Conservation (phyloP, 2,113 vertebrate species). For the western clawed frog (Xenopus tropicalis) region UCB_Xtro_10.0 CM004443.2:159739001-159739500, state of each 20-base stretch:
- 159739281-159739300: no score
- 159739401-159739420: no score
- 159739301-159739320: no score
- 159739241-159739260: not conserved
- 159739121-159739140: conserved; percentile 7
- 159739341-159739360: no score
- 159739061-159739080: conserved; percentile 14
- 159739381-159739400: no score
- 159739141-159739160: conserved; percentile 4
- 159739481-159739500: no score
- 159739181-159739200: conserved; percentile 13
- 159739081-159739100: conserved; percentile 10
- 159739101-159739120: conserved; percentile 9
- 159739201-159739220: not conserved
- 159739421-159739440: no score
- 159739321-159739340: no score
- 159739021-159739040: conserved; percentile 7
- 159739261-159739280: no score
- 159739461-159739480: no score
- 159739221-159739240: not conserved
- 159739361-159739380: no score
- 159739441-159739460: no score
- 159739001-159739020: not conserved
- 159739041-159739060: not conserved
- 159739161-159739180: not conserved